Base-by-base conservation (phyloP, 2,797 vertebrate species). In the Chiroxiphia lanceolata region DNA sequence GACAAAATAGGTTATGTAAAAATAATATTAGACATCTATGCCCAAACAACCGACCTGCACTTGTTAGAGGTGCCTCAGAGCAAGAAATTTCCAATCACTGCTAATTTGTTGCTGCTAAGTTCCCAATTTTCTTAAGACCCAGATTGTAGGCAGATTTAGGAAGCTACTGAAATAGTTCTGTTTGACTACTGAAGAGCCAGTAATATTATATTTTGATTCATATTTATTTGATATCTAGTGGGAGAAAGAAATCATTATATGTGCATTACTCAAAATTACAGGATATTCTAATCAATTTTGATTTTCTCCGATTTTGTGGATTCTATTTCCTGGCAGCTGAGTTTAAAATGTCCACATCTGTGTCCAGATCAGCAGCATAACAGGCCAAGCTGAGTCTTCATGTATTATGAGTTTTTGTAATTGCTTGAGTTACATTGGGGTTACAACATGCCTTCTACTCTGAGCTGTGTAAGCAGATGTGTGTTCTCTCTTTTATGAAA, bases 141-240 rank as follows among this genome's bases (percentile, higher is more conserved):
- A 69, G 2, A 9, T 27, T 47, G 7, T 18, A 48, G 53, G 26
- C 26, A 48, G 26, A 29, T 78, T 81, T 57, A 50, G 33, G 13
- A 15, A 64, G 4, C 19, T 60, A 42, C 5, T 53, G 42, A 65
- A 94, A 64, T 25, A 90, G 6, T 36, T 88, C 51, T 74, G 2
- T 34, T 8, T 63, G 34, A 31, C 31, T 79, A 17, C 25, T 34
- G 31, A 67, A 9, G 29, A 81, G 18, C 3, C 26, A 74, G 13
- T 69, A 69, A 54, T 64, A 34, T 1, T 1, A 29, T 1, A 1
- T 54, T 88, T 85, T 77, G 26, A n/a, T 64, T 36, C 0, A 0
- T 18, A 12, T 8, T 53, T 60, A 56, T 85, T 87, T 68, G 34
- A 11, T 26, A 81, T 20, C 6, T 89, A 19, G 11, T 78, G 20